Base-by-base conservation (phyloP, 35 echinoderm and acorn worm genomes). In the Diadema setosum region DNA sequence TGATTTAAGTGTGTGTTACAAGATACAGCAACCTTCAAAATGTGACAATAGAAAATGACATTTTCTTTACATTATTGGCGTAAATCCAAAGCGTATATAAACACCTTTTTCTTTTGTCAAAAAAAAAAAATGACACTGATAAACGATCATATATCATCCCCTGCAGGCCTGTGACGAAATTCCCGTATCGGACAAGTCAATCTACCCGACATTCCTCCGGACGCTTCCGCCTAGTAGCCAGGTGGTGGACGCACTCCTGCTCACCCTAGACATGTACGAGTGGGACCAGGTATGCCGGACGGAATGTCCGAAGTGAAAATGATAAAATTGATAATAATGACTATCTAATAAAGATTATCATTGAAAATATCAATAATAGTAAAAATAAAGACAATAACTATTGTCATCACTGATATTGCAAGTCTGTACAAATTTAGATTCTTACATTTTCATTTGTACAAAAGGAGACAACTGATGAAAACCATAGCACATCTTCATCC, bases 151-250 rank as follows among this genome's bases (percentile, higher is more conserved):
- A 45, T 39, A 85, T 29, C 45, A 73, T 73, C 78, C 5, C 5
- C 81, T 75, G 21, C 81, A 98, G 96, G 83, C 27, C 24, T 98
- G 96, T 76, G 92, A 98, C 20, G 96, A 98, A 69, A 82, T 70
- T 9, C 84, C 73, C 26, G 84, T 98, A 16, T 94, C 89, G 5
- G 82, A 98, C 80, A 94, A 94, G 60, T 21, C 50, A 4, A 23
- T 91, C 32, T 98, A 94, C 67, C 96, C 96, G 46, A 94, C 88
- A 25, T 98, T 88, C 70, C 58, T 94, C 12, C 88, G 96, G 25
- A 81, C 83, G 29, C 63, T 91, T 18, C 96, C 96, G 26, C 84
- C 96, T 11, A 83, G 85, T 11, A 82, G 83, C 31, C 80, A 91
- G 55, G 70, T 83, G 36, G 89, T 89, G 0, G 86, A 91, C 32